A percentile compares a stretch with the other conserved stretches of the same genome.
Evolutionary conservation across 2,888 invertebrate species (phyloP).

Genomic region (Diarsia mendica): DNA sequence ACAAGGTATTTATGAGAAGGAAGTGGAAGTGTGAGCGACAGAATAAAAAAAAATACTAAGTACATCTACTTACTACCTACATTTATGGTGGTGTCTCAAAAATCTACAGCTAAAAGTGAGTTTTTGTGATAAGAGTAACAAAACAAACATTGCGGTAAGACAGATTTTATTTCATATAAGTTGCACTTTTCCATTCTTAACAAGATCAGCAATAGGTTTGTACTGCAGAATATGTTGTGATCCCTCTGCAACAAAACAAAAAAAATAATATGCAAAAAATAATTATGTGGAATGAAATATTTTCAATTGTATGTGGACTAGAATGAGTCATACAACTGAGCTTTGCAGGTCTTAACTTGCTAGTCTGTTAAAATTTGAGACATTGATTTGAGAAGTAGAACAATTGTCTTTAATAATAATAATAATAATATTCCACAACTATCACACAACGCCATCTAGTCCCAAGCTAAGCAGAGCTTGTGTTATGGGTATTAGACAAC

Average conservation of each 20-base stretch:
- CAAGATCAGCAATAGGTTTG: conserved; percentile 92
- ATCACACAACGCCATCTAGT: too few relatives aligned
- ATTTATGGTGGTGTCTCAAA: not conserved
- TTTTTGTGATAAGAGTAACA: conserved; percentile 13
- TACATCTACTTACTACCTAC: not conserved
- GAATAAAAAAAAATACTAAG: too few relatives aligned
- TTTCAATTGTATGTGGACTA: not conserved
- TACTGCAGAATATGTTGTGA: conserved; percentile 96
- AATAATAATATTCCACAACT: too few relatives aligned
- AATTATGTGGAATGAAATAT: not conserved
- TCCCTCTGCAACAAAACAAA: conserved; percentile 86
- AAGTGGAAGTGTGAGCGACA: too few relatives aligned
- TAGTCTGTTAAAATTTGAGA: not conserved
- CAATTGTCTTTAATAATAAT: not conserved
- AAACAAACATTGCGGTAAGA: conserved; percentile 1
- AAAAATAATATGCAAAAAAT: not conserved
- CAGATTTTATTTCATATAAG: conserved; percentile 82
- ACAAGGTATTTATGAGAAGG: not conserved
- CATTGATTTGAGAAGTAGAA: not conserved
- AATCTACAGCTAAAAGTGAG: not conserved
- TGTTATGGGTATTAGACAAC: too few relatives aligned
- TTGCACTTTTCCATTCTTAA: conserved; percentile 94
- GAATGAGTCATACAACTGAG: not conserved
- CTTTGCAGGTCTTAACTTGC: not conserved
- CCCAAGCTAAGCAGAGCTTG: too few relatives aligned